A percentile compares a stretch with the other conserved stretches of the same genome.
These are phyloP conservation scores for Anguilla obscura DNA, from an alignment of 2,797 vertebrate genomes.

Conservation along the genomic window DNA sequence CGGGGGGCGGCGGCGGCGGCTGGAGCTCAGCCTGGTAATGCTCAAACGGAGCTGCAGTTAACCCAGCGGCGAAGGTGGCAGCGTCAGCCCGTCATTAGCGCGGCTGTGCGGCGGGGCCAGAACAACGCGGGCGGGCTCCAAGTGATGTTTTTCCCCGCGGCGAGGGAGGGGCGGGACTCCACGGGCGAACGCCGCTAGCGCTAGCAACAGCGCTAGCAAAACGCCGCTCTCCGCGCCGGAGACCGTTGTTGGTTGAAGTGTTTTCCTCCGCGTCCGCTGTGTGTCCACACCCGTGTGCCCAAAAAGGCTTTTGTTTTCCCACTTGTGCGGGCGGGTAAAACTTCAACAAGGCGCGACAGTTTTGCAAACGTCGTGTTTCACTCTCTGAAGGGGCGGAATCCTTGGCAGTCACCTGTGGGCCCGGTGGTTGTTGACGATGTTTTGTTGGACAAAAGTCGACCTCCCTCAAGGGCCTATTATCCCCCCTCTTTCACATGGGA, in stretches of 20 bases:
- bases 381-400: not conserved
- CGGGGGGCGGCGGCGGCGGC: not conserved
- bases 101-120: slow-evolving; percentile 43
- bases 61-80: slow-evolving; percentile 1
- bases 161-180: slow-evolving; percentile 21
- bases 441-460: not conserved
- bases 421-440: not conserved
- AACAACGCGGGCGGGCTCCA: slow-evolving; percentile 46
- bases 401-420: not conserved
- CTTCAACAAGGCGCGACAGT: not conserved
- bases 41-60: slow-evolving; percentile 28
- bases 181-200: not conserved
- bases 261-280: slow-evolving; percentile 33
- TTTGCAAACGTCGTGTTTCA: not conserved
- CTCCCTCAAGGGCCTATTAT: not conserved
- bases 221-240: not conserved
- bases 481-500: not conserved
- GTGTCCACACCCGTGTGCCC: not conserved
- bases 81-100: slow-evolving; percentile 29
- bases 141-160: slow-evolving; percentile 51
- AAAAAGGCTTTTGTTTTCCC: not conserved
- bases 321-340: not conserved
- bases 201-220: slow-evolving; percentile 40
- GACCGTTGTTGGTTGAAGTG: slow-evolving; percentile 55
- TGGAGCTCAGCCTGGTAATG: not conserved